A percentile compares a stretch with the other conserved stretches of the same genome.
Conservation (phyloP, 2,113 vertebrate species). For the Rhegmatorhina hoffmannsi region DNA sequence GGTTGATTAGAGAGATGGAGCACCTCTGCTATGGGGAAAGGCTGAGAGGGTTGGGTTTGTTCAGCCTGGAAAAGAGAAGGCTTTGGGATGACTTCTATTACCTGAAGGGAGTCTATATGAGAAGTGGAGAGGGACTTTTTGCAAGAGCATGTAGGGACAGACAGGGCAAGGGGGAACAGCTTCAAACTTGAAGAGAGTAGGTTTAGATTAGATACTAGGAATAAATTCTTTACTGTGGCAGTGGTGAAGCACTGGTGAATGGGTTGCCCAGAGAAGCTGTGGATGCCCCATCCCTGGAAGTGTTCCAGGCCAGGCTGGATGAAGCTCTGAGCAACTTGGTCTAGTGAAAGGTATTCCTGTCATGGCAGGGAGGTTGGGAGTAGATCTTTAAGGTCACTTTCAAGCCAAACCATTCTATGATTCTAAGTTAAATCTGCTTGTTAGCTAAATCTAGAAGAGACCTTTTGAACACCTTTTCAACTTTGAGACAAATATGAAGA, state of each 20-base stretch:
- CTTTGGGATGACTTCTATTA: neutral
- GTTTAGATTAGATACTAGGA: neutral
- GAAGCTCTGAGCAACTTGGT: neutral
- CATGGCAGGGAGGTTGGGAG: rapidly evolving
- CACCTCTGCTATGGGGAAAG: neutral
- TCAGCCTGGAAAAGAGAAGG: neutral
- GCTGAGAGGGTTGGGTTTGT: neutral
- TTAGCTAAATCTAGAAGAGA: neutral
- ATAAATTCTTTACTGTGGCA: neutral
- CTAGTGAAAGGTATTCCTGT: neutral
- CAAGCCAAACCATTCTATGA: neutral
- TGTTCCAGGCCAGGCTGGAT: neutral
- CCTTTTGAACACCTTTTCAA: neutral
- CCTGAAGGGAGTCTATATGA: neutral
- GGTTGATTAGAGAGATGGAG: too few species aligned
- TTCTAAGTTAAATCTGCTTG: neutral
- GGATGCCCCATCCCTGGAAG: neutral
- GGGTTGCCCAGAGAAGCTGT: neutral
- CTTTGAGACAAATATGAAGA: neutral
- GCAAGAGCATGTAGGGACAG: neutral
- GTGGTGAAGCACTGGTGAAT: neutral
- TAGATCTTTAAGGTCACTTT: neutral
- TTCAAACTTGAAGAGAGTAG: neutral
- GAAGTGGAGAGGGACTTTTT: neutral
- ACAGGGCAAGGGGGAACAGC: neutral